These are phyloP conservation scores for Scomberomorus guttatus DNA, from an alignment of 2,797 vertebrate genomes.

Conservation along the genomic window DNA sequence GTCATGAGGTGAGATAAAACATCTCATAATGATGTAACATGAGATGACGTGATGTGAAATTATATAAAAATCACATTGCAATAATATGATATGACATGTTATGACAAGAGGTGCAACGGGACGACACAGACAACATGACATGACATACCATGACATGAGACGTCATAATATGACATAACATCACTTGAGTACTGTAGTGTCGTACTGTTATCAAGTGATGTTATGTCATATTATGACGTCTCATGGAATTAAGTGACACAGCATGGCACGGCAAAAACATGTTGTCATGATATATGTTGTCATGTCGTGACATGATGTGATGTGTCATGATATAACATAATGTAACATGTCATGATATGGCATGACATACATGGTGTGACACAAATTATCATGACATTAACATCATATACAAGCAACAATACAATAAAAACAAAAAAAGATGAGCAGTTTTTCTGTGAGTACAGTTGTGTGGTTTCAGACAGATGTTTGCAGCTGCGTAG, in stretches of 20 bases:
- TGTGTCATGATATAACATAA: neutral
- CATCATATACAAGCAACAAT: neutral
- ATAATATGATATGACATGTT: neutral
- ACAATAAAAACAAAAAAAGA: neutral
- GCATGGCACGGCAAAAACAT: no score
- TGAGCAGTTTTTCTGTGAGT: neutral
- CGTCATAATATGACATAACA: neutral
- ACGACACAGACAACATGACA: no score
- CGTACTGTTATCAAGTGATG: no score
- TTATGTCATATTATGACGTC: no score
- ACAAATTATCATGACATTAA: neutral
- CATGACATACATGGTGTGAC: no score
- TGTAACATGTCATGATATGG: neutral
- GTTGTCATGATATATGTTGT: no score
- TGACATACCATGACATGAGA: no score
- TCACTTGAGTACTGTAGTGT: no score
- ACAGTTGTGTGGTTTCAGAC: neutral
- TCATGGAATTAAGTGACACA: no score
- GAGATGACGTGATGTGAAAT: no score
- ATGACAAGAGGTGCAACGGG: neutral
- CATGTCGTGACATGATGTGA: no score
- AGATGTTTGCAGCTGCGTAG: slow-evolving; percentile 48
- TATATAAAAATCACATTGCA: neutral
- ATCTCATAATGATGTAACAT: neutral
- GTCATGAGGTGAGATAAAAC: no score